phyloP scores from a whole-genome alignment of 1,140 invertebrate species.

The Penaeus japonicus region DNA sequence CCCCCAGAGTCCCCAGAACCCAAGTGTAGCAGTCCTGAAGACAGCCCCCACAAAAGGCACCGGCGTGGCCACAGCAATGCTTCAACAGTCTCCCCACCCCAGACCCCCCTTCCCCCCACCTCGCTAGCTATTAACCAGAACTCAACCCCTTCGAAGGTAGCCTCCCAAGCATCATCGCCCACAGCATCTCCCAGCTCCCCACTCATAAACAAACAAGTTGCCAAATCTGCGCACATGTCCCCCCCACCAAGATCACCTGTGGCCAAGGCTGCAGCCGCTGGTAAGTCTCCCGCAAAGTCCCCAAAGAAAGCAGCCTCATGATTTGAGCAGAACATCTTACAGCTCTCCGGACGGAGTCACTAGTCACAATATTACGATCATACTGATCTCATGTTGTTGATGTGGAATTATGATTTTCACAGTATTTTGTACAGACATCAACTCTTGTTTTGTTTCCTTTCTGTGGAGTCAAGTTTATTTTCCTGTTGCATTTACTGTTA shows the following conservation, averaged over 20 bases:
- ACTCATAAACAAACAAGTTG: not conserved
- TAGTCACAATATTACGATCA: not conserved
- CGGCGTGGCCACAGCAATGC: not conserved
- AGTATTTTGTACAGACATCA: too few relatives aligned
- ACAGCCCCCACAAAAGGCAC: conserved; percentile 36
- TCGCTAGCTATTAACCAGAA: conserved; percentile 45
- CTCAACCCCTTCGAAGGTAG: not conserved
- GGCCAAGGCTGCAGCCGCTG: conserved; percentile 22
- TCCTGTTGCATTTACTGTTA: too few relatives aligned
- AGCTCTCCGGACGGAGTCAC: not conserved
- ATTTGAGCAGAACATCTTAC: not conserved
- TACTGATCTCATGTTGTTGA: too few relatives aligned
- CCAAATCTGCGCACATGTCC: not conserved
- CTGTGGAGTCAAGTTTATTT: too few relatives aligned
- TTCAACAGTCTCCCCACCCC: conserved; percentile 29
- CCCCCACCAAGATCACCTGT: conserved; percentile 20
- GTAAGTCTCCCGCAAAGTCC: conserved; percentile 43
- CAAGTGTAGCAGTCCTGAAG: not conserved
- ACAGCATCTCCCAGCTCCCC: conserved; percentile 30
- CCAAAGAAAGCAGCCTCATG: conserved; percentile 40
- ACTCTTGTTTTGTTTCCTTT: too few relatives aligned
- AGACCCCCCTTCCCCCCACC: conserved; percentile 16
- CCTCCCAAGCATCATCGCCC: conserved; percentile 34
- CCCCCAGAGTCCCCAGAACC: not conserved
- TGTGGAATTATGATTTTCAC: too few relatives aligned